phyloP scores from a whole-genome alignment of 2,797 vertebrate species.

The Telmatherina bonti region DNA sequence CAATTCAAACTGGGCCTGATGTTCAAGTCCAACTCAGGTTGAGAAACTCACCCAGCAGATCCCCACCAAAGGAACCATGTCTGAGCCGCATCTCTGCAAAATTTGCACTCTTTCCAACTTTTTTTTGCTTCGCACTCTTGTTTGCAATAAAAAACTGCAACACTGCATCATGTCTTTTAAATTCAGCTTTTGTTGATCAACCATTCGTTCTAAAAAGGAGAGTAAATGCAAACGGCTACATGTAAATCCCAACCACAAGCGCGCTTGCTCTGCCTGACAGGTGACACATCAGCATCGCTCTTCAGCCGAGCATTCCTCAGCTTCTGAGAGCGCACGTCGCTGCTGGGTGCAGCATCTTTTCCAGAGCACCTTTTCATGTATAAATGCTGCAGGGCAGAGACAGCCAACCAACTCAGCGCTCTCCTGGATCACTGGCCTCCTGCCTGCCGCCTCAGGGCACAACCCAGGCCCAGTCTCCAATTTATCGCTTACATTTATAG shows the following conservation, averaged over 20 bases:
- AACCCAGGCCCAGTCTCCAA: constrained; percentile 21
- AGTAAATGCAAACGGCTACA: too few relatives aligned
- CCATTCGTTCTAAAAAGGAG: neutral
- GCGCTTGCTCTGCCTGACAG: constrained; percentile 4
- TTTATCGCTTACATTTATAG: constrained; percentile 53
- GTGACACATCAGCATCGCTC: neutral
- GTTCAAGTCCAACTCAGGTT: neutral
- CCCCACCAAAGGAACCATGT: neutral
- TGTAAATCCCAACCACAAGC: neutral
- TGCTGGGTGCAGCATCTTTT: constrained; percentile 16
- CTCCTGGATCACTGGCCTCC: constrained; percentile 22
- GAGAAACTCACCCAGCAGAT: neutral
- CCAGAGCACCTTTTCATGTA: constrained; percentile 27
- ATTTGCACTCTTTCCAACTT: neutral
- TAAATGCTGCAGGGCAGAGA: constrained; percentile 46
- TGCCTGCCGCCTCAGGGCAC: constrained; percentile 27
- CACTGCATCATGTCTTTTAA: too few relatives aligned
- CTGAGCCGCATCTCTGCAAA: constrained; percentile 1
- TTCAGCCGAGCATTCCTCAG: constrained; percentile 13
- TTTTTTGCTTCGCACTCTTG: neutral
- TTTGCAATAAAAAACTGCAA: neutral
- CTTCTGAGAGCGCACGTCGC: constrained; percentile 10
- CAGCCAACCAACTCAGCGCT: constrained; percentile 11
- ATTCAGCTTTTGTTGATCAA: too few relatives aligned
- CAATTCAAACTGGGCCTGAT: neutral